Conservation (phyloP, 2,888 invertebrate genomes). For the Scrobipalpa costella region DNA sequence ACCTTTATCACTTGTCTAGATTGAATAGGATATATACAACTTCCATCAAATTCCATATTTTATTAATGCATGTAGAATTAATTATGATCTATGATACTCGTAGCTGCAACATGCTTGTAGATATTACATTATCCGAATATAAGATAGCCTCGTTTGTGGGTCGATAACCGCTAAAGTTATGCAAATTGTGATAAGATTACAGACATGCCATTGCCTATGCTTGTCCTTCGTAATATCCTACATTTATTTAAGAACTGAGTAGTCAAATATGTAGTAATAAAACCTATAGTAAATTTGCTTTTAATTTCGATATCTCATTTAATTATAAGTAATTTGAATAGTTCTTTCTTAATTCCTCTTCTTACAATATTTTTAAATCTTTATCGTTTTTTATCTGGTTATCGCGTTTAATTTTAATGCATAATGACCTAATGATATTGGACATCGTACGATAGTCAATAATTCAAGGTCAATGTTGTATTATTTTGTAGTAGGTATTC, state of each 20-base stretch:
- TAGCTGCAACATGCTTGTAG: neutral
- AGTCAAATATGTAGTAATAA: too few species aligned
- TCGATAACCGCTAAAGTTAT: slow-evolving; percentile 8
- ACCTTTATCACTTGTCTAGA: too few species aligned
- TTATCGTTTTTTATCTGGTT: neutral
- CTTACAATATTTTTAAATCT: neutral
- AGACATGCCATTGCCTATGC: neutral
- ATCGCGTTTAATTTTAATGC: neutral
- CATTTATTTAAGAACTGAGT: neutral
- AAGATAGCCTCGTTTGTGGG: neutral
- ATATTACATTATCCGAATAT: neutral
- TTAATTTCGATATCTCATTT: neutral
- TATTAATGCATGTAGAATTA: too few species aligned
- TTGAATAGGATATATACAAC: too few species aligned
- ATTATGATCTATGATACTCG: too few species aligned
- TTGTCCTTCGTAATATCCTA: neutral
- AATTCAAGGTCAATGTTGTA: neutral
- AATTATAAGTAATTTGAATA: neutral
- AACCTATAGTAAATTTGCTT: neutral
- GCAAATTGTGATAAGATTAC: slow-evolving; percentile 9
- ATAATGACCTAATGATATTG: neutral
- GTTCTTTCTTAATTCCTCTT: neutral
- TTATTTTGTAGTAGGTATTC: neutral
- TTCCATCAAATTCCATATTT: too few species aligned
- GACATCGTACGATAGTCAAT: neutral